Conservation (phyloP, 2,113 vertebrate genomes). For the Python bivittatus region DNA sequence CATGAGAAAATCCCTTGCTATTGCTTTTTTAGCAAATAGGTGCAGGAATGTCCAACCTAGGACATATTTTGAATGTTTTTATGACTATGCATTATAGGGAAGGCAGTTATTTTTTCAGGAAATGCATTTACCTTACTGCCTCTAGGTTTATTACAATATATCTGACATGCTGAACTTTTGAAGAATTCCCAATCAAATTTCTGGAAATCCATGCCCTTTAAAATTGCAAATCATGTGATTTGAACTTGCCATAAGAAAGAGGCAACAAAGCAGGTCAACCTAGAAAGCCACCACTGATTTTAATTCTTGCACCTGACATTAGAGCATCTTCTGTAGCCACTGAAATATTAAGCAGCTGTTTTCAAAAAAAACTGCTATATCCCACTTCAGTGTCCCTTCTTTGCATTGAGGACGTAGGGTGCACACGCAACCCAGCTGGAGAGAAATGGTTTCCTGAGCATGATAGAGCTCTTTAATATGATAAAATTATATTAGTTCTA, state of each 20-base stretch:
- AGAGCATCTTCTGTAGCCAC: too few relatives aligned
- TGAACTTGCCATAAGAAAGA: neutral
- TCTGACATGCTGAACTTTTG: too few relatives aligned
- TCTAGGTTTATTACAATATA: neutral
- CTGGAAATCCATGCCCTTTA: neutral
- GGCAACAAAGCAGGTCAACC: neutral
- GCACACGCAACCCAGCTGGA: neutral
- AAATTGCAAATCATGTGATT: neutral
- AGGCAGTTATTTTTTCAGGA: neutral
- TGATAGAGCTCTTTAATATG: slow-evolving; percentile 38
- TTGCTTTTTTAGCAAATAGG: too few relatives aligned
- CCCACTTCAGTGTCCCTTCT: slow-evolving; percentile 16
- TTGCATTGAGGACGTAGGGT: accelerated
- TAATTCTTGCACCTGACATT: neutral
- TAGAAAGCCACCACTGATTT: neutral
- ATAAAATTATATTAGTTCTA: slow-evolving; percentile 32
- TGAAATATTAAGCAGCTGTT: neutral
- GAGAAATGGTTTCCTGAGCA: neutral
- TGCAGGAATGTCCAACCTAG: neutral
- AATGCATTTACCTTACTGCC: neutral
- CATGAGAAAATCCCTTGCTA: too few relatives aligned
- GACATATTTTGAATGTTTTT: too few relatives aligned
- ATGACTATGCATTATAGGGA: neutral
- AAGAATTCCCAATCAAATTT: too few relatives aligned
- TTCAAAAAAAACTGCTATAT: slow-evolving; percentile 30